Percentiles rank a stretch among this genome's conserved stretches.
phyloP scores from a whole-genome alignment of 2,888 invertebrate species.

The Microctonus aethiopoides region DNA sequence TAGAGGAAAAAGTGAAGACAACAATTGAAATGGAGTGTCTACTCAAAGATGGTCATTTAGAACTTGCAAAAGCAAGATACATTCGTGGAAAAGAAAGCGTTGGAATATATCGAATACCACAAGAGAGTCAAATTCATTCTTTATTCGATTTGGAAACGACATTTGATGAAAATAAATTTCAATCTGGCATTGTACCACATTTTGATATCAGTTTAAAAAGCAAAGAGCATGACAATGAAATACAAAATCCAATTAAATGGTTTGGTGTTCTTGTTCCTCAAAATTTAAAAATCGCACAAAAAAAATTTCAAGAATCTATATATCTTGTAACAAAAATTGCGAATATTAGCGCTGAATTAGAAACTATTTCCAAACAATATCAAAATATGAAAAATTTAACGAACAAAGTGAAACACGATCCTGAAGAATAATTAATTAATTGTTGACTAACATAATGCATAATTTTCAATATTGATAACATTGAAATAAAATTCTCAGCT shows the following conservation, averaged over 20 bases:
- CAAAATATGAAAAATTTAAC: conserved; percentile 52
- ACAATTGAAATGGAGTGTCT: conserved; percentile 78
- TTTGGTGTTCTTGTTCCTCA: conserved; percentile 89
- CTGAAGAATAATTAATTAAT: conserved; percentile 17
- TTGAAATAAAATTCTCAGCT: too few relatives aligned
- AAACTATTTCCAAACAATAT: conserved; percentile 60
- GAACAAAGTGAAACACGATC: conserved; percentile 24
- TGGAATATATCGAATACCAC: conserved; percentile 78
- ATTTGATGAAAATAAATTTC: conserved; percentile 32
- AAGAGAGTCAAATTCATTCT: conserved; percentile 62
- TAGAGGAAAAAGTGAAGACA: conserved; percentile 78
- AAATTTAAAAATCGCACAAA: conserved; percentile 80
- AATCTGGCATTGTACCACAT: conserved; percentile 45
- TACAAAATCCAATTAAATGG: conserved; percentile 81
- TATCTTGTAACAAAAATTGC: conserved; percentile 76
- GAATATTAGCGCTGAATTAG: conserved; percentile 76
- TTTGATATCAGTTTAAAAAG: conserved; percentile 59
- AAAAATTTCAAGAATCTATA: conserved; percentile 77
- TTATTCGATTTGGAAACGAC: conserved; percentile 61
- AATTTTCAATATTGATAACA: too few relatives aligned
- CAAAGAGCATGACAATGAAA: conserved; percentile 60
- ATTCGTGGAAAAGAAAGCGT: conserved; percentile 82
- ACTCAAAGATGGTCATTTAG: conserved; percentile 77
- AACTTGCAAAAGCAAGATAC: conserved; percentile 82
- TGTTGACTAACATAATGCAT: too few relatives aligned